Conservation (phyloP, 2,888 invertebrate species). For the Nebria salina region DNA sequence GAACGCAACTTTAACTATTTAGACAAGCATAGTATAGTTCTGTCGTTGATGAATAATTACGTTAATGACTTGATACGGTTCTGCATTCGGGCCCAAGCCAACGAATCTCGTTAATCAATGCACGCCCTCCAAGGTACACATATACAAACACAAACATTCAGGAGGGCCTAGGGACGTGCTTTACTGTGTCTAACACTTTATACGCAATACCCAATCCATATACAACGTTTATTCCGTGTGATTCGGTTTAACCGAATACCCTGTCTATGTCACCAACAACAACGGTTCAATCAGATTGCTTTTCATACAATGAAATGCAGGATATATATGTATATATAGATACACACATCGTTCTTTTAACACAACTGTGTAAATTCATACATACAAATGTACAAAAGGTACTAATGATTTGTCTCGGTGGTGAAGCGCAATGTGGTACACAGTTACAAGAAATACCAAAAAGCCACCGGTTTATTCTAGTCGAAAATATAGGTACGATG, state of each 20-base stretch:
- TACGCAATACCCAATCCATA: not conserved
- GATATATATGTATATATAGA: too few relatives aligned
- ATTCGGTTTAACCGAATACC: conserved; percentile 18
- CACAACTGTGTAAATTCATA: too few relatives aligned
- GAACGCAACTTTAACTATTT: too few relatives aligned
- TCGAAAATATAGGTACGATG: not conserved
- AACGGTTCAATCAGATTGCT: not conserved
- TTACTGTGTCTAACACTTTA: not conserved
- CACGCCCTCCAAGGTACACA: conserved; percentile 34
- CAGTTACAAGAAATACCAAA: too few relatives aligned
- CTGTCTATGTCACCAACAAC: conserved; percentile 8
- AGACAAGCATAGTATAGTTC: too few relatives aligned
- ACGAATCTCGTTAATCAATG: conserved; percentile 36
- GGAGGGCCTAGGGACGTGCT: not conserved
- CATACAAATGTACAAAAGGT: too few relatives aligned
- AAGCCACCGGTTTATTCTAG: too few relatives aligned
- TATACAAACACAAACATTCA: conserved; percentile 21
- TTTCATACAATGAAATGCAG: not conserved
- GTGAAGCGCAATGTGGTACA: too few relatives aligned
- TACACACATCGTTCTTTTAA: too few relatives aligned
- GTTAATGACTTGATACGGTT: not conserved
- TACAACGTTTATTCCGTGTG: not conserved
- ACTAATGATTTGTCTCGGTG: too few relatives aligned
- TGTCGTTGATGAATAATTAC: too few relatives aligned
- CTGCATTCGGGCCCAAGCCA: not conserved